Conservation (phyloP, 1,140 invertebrate genomes). For the Physella acuta region DNA sequence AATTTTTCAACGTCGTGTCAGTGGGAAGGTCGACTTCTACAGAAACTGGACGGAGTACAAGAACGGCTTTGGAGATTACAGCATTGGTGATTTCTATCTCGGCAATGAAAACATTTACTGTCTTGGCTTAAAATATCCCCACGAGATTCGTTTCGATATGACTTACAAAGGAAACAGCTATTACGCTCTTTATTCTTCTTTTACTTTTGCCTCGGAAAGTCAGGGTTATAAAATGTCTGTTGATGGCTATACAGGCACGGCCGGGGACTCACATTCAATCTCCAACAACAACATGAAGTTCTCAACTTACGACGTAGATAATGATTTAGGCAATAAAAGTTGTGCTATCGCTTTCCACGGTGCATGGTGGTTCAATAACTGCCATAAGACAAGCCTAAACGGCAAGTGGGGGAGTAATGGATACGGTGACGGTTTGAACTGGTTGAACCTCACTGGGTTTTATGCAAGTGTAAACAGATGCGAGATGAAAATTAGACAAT, state of each 20-base stretch:
- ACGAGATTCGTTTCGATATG: conserved; percentile 9
- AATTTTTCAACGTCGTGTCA: conserved; percentile 72
- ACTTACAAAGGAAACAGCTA: not conserved
- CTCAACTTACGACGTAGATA: conserved; percentile 3
- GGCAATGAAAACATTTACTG: conserved; percentile 32
- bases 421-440: not conserved
- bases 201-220: not conserved
- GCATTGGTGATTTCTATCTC: conserved; percentile 64
- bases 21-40: conserved; percentile 81
- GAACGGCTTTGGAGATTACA: conserved; percentile 84
- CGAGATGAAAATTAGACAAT: conserved; percentile 15
- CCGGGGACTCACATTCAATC: not conserved
- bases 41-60: conserved; percentile 90
- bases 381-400: not conserved
- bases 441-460: not conserved
- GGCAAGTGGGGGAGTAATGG: not conserved
- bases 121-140: not conserved
- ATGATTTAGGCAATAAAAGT: not conserved
- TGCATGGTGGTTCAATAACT: not conserved
- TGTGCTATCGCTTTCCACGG: not conserved
- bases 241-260: not conserved
- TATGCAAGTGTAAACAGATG: not conserved
- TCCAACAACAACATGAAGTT: not conserved
- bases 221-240: not conserved
- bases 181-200: not conserved